Percentiles rank a stretch among this genome's conserved stretches.
These are phyloP conservation scores for human DNA, from an alignment of 2,113 vertebrate genomes.

Conservation along the genomic window GRCh38 chr17:72035501-72036000, in stretches of 20 bases:
- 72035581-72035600: background rate
- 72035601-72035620: background rate
- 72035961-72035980: background rate
- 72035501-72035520: background rate
- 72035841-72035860: background rate
- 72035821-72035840: too few species aligned
- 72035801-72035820: too few species aligned
- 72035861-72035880: background rate
- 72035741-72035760: too few species aligned
- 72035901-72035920: background rate
- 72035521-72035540: background rate
- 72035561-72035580: background rate
- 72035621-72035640: rapidly evolving
- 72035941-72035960: rapidly evolving
- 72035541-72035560: background rate
- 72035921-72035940: background rate
- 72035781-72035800: too few species aligned
- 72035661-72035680: background rate
- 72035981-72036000: background rate
- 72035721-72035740: background rate
- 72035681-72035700: background rate
- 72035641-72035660: background rate
- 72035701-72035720: background rate
- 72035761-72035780: too few species aligned
- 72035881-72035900: background rate